Conservation (phyloP, 2,113 vertebrate genomes). For the Amazona guildingii region DNA sequence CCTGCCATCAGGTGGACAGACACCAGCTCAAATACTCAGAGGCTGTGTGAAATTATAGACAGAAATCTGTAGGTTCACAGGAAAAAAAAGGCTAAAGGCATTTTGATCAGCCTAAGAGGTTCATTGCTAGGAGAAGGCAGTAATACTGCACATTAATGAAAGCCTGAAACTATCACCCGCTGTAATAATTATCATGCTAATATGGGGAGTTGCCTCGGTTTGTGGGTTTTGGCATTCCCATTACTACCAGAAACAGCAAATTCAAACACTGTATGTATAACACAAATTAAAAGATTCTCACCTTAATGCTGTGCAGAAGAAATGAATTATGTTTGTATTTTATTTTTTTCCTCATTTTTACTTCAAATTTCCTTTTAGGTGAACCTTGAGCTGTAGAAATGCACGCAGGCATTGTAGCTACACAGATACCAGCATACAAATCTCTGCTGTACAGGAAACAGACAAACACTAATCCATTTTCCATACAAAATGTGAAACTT, state of each 20-base stretch:
- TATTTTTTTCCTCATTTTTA: not conserved
- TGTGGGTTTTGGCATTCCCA: constrained; percentile 38
- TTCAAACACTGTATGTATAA: not conserved
- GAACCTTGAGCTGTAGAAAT: constrained; percentile 28
- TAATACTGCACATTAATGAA: constrained; percentile 24
- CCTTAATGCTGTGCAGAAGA: not conserved
- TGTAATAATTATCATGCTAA: constrained; percentile 49
- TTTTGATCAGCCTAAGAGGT: constrained; percentile 17
- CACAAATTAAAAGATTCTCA: constrained; percentile 31
- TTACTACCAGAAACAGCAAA: constrained; percentile 30
- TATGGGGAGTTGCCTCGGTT: not conserved
- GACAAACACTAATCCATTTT: constrained; percentile 13
- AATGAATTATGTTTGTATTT: not conserved
- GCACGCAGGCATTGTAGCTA: not conserved
- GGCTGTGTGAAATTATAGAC: not conserved
- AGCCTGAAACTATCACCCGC: constrained; percentile 44
- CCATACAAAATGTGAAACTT: constrained; percentile 39
- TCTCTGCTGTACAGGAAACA: constrained; percentile 16
- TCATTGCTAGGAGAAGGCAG: constrained; percentile 30
- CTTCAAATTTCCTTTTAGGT: constrained; percentile 38
- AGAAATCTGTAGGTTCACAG: not conserved
- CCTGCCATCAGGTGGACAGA: not conserved
- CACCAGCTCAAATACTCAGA: not conserved
- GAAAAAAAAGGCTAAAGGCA: constrained; percentile 12
- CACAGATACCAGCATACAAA: not conserved